Evolutionary conservation across 2,113 vertebrate genomes (phyloP).

Genomic region (Nettapus auritus): DNA sequence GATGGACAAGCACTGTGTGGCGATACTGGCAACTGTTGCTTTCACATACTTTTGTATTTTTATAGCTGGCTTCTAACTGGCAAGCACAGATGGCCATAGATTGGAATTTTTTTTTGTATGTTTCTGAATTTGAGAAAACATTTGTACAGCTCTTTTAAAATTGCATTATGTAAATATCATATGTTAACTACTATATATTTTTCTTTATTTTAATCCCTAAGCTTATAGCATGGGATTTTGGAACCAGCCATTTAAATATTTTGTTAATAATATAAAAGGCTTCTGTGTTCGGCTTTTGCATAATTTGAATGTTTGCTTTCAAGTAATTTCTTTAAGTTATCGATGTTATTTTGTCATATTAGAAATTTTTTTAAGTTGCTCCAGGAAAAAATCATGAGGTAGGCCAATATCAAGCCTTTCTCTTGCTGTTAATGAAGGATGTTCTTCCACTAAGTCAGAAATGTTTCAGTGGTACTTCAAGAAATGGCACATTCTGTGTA

Average conservation of each 20-base stretch:
- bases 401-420: neutral
- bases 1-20: constrained; percentile 30
- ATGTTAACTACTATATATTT: neutral
- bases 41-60: constrained; percentile 73
- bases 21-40: constrained; percentile 57
- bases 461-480: neutral
- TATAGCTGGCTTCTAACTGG: constrained; percentile 68
- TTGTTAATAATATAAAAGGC: neutral
- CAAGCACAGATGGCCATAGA: constrained; percentile 72
- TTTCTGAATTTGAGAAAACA: constrained; percentile 54
- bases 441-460: neutral
- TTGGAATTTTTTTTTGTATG: constrained; percentile 23
- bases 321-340: neutral
- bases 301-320: neutral
- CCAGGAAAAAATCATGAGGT: neutral
- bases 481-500: neutral
- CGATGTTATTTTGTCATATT: neutral
- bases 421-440: neutral
- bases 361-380: neutral
- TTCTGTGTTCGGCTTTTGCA: neutral
- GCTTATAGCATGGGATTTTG: neutral
- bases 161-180: constrained; percentile 15
- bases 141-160: constrained; percentile 31
- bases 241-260: neutral
- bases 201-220: constrained; percentile 1